Percentiles rank a stretch among this genome's conserved stretches.
These are phyloP conservation scores for Drosophila kurseongensis DNA, from an alignment of 1,140 invertebrate genomes.

Conservation along the genomic window DNA sequence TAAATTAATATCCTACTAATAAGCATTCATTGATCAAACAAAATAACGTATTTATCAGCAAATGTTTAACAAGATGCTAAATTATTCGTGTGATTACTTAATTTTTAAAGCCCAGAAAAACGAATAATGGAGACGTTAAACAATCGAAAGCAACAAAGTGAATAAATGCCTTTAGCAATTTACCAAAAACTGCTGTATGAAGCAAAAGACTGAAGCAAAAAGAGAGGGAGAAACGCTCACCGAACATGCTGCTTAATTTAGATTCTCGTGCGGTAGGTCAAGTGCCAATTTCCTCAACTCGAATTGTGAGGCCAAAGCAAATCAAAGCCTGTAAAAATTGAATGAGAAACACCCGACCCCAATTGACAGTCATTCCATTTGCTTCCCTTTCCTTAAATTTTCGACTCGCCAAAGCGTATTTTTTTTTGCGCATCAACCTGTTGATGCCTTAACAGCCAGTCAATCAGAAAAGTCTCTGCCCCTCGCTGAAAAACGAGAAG, in stretches of 20 bases:
- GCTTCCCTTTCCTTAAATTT: conserved; percentile 8
- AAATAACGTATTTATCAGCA: background rate
- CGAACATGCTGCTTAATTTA: conserved; percentile 73
- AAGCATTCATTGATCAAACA: background rate
- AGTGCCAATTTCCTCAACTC: conserved; percentile 74
- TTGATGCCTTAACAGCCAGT: conserved; percentile 23
- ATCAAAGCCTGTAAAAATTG: conserved; percentile 39
- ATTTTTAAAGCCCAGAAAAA: conserved; percentile 8
- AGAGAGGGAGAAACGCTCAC: conserved; percentile 33
- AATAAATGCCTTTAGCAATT: conserved; percentile 32
- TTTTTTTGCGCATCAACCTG: conserved; percentile 13
- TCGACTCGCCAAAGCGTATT: background rate
- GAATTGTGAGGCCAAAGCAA: conserved; percentile 40
- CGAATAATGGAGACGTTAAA: conserved; percentile 32
- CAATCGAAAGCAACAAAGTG: conserved; percentile 28
- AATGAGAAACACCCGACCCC: conserved; percentile 6
- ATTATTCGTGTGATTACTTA: conserved; percentile 1
- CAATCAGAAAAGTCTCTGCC: conserved; percentile 19
- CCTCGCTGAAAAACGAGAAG: conserved; percentile 6
- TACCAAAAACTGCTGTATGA: conserved; percentile 32
- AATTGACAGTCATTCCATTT: background rate
- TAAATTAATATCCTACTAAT: too few species aligned
- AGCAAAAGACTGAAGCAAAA: background rate
- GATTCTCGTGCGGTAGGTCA: conserved; percentile 78
- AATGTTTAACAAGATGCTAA: background rate